Percentiles rank a stretch among this genome's conserved stretches.
These are phyloP conservation scores for Ecdyonurus torrentis DNA, from an alignment of 2,888 invertebrate genomes.

Conservation along the genomic window DNA sequence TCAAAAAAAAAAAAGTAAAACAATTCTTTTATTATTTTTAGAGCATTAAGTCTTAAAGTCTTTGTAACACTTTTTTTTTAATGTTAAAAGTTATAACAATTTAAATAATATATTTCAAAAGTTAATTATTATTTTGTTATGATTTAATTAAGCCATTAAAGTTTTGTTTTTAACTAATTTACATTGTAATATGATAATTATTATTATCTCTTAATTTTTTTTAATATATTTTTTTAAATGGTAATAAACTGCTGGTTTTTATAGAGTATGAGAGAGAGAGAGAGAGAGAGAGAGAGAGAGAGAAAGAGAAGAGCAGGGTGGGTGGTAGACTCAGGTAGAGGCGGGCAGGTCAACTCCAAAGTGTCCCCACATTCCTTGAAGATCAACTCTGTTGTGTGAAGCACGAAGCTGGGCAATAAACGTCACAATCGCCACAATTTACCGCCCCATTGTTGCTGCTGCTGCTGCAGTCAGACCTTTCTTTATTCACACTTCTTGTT, in stretches of 20 bases:
- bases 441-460: not conserved
- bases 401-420: not conserved
- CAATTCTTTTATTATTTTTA: too few species aligned
- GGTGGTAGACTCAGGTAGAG: not conserved
- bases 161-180: not conserved
- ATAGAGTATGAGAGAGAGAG: too few species aligned
- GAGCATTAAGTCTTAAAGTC: too few species aligned
- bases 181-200: too few species aligned
- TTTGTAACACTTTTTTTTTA: too few species aligned
- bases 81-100: too few species aligned
- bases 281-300: too few species aligned
- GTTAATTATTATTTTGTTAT: too few species aligned
- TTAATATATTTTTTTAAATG: not conserved
- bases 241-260: not conserved
- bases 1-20: too few species aligned
- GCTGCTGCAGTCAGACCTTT: not conserved
- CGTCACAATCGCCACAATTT: not conserved
- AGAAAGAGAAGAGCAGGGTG: not conserved
- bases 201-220: not conserved
- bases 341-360: not conserved
- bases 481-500: not conserved
- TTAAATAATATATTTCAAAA: too few species aligned
- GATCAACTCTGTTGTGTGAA: not conserved
- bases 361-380: not conserved
- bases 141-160: not conserved